These are phyloP conservation scores for Megaustenia siamemsis DNA, from an alignment of 2,888 invertebrate genomes.

Conservation along the genomic window DNA sequence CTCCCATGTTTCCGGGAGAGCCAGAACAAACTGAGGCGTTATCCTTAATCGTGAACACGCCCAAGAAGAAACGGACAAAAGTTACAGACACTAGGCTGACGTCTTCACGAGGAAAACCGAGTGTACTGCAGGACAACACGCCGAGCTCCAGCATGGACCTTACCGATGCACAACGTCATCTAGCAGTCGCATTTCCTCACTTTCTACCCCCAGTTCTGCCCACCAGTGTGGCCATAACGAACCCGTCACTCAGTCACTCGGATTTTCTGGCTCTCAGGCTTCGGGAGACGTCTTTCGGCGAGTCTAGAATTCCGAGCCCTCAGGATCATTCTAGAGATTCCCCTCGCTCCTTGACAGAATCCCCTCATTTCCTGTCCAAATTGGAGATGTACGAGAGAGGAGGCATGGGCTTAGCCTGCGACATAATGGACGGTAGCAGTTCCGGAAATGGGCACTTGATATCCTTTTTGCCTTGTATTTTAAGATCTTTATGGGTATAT, in stretches of 20 bases:
- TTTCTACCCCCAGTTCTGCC: conserved; percentile 93
- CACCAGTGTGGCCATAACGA: conserved; percentile 96
- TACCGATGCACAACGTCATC: conserved; percentile 62
- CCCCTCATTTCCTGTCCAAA: conserved; percentile 63
- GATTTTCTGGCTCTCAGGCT: conserved; percentile 81
- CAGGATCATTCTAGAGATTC: conserved; percentile 68
- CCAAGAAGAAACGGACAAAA: conserved; percentile 98
- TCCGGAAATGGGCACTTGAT: conserved; percentile 66
- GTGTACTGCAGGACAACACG: conserved; percentile 72
- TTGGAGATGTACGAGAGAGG: conserved; percentile 62
- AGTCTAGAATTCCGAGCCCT: conserved; percentile 65
- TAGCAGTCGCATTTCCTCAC: conserved; percentile 83
- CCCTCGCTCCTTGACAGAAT: conserved; percentile 69
- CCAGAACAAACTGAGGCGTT: conserved; percentile 87
- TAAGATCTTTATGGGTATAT: neutral
- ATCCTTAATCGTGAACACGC: conserved; percentile 92
- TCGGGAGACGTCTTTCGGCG: conserved; percentile 59
- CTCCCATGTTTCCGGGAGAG: conserved; percentile 70
- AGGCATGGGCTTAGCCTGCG: conserved; percentile 54
- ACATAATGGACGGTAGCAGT: conserved; percentile 58
- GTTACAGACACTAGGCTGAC: conserved; percentile 84
- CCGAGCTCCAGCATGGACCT: conserved; percentile 60
- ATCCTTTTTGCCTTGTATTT: conserved; percentile 69
- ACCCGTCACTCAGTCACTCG: conserved; percentile 90
- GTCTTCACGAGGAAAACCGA: conserved; percentile 76